phyloP scores from a whole-genome alignment of 2,888 invertebrate genomes.

The Germaria angustata region DNA sequence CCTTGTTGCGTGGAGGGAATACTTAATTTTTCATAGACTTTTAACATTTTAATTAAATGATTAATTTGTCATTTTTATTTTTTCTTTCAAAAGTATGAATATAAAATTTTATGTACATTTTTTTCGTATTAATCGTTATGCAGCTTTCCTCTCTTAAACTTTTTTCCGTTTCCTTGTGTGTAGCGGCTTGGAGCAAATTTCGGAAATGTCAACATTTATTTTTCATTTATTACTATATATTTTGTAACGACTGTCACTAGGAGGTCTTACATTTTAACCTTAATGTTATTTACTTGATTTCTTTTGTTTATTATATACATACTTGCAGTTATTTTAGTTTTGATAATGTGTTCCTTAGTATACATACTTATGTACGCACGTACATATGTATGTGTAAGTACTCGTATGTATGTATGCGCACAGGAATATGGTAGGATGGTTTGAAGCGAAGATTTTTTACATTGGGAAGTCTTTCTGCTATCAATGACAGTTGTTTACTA shows the following conservation, averaged over 20 bases:
- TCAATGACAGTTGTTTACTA: too few relatives aligned
- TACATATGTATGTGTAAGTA: not conserved
- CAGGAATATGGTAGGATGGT: not conserved
- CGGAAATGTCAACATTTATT: conserved; percentile 50
- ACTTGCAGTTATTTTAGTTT: too few relatives aligned
- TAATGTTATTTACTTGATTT: conserved; percentile 8
- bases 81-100: not conserved
- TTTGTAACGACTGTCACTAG: conserved; percentile 14
- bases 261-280: conserved; percentile 24
- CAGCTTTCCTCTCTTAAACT: conserved; percentile 24
- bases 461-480: too few relatives aligned
- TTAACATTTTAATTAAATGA: conserved; percentile 65
- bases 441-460: too few relatives aligned
- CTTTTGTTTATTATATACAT: conserved; percentile 9
- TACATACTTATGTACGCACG: not conserved
- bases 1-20: conserved; percentile 20
- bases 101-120: conserved; percentile 26
- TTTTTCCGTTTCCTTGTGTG: not conserved
- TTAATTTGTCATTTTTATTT: conserved; percentile 62
- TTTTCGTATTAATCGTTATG: conserved; percentile 47
- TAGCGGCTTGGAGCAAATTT: conserved; percentile 9
- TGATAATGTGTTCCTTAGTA: too few relatives aligned
- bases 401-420: too few relatives aligned
- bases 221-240: conserved; percentile 49
- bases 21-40: conserved; percentile 11